These are phyloP conservation scores for Caenorhabditis japonica DNA, from an alignment of 2,888 invertebrate species.

Conservation along the genomic window DNA sequence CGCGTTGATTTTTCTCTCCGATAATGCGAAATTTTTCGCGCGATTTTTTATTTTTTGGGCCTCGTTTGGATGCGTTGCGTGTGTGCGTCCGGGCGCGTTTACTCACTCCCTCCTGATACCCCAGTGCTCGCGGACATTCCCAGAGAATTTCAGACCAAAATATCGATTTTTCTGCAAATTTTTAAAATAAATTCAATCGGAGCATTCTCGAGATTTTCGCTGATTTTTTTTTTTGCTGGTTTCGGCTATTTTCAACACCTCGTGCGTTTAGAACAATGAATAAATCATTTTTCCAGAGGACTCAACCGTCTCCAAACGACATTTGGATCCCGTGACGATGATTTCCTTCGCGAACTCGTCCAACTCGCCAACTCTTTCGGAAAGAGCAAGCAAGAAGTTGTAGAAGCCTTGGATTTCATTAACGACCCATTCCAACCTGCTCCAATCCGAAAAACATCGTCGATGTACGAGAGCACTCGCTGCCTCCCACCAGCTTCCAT, in stretches of 20 bases:
- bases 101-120: no score
- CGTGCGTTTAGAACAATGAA: background rate
- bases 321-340: constrained; percentile 59
- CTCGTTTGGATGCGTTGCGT: no score
- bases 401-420: constrained; percentile 39
- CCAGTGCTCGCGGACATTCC: no score
- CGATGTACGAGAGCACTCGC: constrained; percentile 31
- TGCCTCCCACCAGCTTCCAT: constrained; percentile 9
- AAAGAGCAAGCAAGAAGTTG: constrained; percentile 65
- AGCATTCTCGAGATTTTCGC: no score
- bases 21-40: no score
- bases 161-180: no score
- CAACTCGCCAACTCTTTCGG: constrained; percentile 72
- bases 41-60: no score
- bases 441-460: constrained; percentile 44
- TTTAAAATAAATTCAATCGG: no score
- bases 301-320: constrained; percentile 36
- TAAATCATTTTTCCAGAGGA: constrained; percentile 5
- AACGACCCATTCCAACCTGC: constrained; percentile 33
- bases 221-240: no score
- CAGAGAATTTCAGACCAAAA: no score
- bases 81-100: no score
- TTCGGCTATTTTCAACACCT: background rate
- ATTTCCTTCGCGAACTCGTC: constrained; percentile 72
- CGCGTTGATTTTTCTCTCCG: no score